phyloP scores from a whole-genome alignment of 2,888 invertebrate genomes.

The Salticus scenicus region DNA sequence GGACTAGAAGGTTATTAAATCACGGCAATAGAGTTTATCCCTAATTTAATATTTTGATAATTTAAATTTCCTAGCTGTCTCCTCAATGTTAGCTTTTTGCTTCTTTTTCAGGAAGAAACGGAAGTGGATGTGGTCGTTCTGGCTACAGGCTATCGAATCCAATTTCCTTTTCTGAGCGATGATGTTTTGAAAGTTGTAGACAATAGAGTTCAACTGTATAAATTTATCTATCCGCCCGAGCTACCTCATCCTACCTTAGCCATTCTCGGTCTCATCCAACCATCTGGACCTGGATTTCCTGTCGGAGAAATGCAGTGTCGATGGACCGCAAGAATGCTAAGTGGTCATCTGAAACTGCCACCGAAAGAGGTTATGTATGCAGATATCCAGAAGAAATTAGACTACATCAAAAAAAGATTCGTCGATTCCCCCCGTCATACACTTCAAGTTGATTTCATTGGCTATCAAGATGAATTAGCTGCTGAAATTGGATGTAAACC shows the following conservation, averaged over 20 bases:
- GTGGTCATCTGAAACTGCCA: slow-evolving; percentile 46
- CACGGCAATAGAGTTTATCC: no score
- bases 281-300: slow-evolving; percentile 71
- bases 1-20: no score
- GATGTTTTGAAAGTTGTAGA: slow-evolving; percentile 69
- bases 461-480: slow-evolving; percentile 77
- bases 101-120: slow-evolving; percentile 72
- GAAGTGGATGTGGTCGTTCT: slow-evolving; percentile 75
- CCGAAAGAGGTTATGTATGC: slow-evolving; percentile 53
- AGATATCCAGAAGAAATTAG: slow-evolving; percentile 41
- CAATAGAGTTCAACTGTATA: slow-evolving; percentile 70
- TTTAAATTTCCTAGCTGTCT: no score
- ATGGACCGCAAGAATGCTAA: slow-evolving; percentile 60
- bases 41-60: no score
- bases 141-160: slow-evolving; percentile 75
- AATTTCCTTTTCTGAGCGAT: slow-evolving; percentile 75
- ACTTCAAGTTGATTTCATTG: slow-evolving; percentile 66
- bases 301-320: slow-evolving; percentile 72
- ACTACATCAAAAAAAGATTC: slow-evolving; percentile 59
- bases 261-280: slow-evolving; percentile 72
- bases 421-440: slow-evolving; percentile 71
- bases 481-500: slow-evolving; percentile 76
- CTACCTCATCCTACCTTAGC: slow-evolving; percentile 73
- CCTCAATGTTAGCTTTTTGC: no score
- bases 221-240: slow-evolving; percentile 73